Base-by-base conservation (phyloP, 1,140 invertebrate species). In the Conus betulinus region DNA sequence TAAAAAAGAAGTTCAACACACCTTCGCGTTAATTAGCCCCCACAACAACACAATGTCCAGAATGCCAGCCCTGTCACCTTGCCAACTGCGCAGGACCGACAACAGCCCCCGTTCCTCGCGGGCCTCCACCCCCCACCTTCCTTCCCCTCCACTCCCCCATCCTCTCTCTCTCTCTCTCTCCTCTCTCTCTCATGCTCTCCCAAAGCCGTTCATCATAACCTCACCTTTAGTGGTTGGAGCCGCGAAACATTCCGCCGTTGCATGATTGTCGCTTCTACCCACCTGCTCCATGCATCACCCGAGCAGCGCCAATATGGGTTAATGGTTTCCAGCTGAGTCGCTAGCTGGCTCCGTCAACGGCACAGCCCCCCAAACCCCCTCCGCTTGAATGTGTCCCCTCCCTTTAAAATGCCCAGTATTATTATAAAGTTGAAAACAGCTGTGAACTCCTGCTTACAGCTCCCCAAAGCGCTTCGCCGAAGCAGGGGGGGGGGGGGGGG, bases 151-250 rank as follows among this genome's bases (percentile, higher is more conserved):
- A 39, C 39, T 39, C 39, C 39, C 25, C 39, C 25, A 11, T 27
- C 23, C 78, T 81, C 78, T 81, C 78, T 81, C 78, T 81, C 78
- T 81, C 78, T 74, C 71, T 74, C 71, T 85, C 85, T 87, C 85
- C 85, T 87, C 78, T 81, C 78, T 81, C 39, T 39, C 39, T 39
- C 39, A 39, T 39, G 8, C 25, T n/a, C 81, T 83, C 81, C 25
- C 81, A 27, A 39, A 39, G 39, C 81, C 25, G 20, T 83, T 60
- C 57, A 60, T 60, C 57, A 60, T 60, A 60, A 60, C 8, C 81
- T 78, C 76, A n/a, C 20, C 39, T 51, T 39, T 11, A 17, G 11
- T 39, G 39, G 39, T 39, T 39, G 39, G 76, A 10, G 39, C 25
- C 76, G 27, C 76, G 76, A 27, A 27, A 17, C 25, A 51, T 51